Percentiles rank a stretch among this genome's conserved stretches.
Conservation (phyloP, 1,140 invertebrate genomes). For the Euglossa dilemma region DNA sequence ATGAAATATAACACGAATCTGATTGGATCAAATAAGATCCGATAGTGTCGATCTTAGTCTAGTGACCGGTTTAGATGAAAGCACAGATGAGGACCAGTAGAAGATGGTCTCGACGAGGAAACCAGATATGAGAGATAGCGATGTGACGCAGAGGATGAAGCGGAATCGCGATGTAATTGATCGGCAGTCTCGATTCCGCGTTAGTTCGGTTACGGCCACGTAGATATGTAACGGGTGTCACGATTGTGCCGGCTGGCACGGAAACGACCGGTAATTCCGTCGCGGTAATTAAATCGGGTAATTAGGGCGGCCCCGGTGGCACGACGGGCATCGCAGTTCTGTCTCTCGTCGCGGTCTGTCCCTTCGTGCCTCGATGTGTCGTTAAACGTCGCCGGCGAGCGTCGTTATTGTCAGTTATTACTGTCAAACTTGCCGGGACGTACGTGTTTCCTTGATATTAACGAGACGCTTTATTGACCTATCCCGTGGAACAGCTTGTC, state of each 20-base stretch:
- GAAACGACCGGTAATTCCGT: conserved; percentile 58
- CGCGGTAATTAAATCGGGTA: conserved; percentile 68
- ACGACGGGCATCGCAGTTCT: conserved; percentile 4
- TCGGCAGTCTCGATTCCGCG: conserved; percentile 46
- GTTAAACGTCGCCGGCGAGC: conserved; percentile 53
- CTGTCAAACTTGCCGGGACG: conserved; percentile 52
- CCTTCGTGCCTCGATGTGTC: conserved; percentile 50
- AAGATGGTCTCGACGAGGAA: not conserved
- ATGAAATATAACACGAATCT: too few relatives aligned
- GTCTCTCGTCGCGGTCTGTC: conserved; percentile 6
- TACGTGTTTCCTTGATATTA: conserved; percentile 56
- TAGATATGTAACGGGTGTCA: conserved; percentile 49
- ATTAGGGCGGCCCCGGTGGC: conserved; percentile 60
- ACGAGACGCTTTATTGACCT: conserved; percentile 54
- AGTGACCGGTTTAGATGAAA: too few relatives aligned
- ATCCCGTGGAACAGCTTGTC: conserved; percentile 15
- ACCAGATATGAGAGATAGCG: too few relatives aligned
- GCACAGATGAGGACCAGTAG: too few relatives aligned
- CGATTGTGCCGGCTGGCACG: conserved; percentile 43
- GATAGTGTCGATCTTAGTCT: too few relatives aligned
- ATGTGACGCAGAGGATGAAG: too few relatives aligned
- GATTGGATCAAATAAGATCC: too few relatives aligned
- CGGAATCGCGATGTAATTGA: conserved; percentile 30
- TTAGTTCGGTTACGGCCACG: conserved; percentile 23
- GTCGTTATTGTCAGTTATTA: conserved; percentile 61